A percentile compares a stretch with the other conserved stretches of the same genome.
These are phyloP conservation scores for Volucella zonaria DNA, from an alignment of 2,888 invertebrate genomes.

Conservation along the genomic window DNA sequence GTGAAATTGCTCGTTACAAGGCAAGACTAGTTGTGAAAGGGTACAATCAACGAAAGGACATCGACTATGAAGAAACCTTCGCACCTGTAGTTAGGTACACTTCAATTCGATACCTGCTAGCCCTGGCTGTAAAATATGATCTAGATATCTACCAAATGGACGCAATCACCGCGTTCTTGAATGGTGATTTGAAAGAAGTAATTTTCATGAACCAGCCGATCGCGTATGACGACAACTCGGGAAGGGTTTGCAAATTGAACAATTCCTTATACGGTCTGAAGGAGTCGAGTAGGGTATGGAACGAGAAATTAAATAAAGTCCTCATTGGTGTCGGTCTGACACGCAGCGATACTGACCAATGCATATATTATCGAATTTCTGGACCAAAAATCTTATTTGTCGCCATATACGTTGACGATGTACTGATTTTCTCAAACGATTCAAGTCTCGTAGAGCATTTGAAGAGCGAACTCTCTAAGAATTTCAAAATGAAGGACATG, in stretches of 20 bases:
- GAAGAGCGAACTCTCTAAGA: too few species aligned
- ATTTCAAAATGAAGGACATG: constrained; percentile 42
- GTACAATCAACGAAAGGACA: constrained; percentile 6
- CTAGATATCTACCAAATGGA: constrained; percentile 5
- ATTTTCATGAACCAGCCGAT: neutral
- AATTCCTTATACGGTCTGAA: constrained; percentile 31
- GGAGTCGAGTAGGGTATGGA: constrained; percentile 47
- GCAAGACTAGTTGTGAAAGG: constrained; percentile 15
- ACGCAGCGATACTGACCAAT: constrained; percentile 40
- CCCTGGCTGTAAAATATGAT: constrained; percentile 2
- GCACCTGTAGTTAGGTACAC: neutral
- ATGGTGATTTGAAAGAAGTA: neutral
- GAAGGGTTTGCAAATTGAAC: constrained; percentile 44
- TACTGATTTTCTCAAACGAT: constrained; percentile 26
- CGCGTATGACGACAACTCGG: constrained; percentile 24
- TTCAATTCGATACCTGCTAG: constrained; percentile 8
- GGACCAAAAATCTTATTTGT: constrained; percentile 1
- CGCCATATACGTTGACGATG: constrained; percentile 30
- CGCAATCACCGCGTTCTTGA: constrained; percentile 18
- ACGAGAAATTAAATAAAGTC: constrained; percentile 15
- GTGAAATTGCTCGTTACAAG: constrained; percentile 2
- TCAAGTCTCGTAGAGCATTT: neutral
- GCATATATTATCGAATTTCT: constrained; percentile 29
- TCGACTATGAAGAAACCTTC: neutral
- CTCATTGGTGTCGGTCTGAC: constrained; percentile 15